Base-by-base conservation (phyloP, 2,888 invertebrate genomes). In the Pilophorus perplexus region DNA sequence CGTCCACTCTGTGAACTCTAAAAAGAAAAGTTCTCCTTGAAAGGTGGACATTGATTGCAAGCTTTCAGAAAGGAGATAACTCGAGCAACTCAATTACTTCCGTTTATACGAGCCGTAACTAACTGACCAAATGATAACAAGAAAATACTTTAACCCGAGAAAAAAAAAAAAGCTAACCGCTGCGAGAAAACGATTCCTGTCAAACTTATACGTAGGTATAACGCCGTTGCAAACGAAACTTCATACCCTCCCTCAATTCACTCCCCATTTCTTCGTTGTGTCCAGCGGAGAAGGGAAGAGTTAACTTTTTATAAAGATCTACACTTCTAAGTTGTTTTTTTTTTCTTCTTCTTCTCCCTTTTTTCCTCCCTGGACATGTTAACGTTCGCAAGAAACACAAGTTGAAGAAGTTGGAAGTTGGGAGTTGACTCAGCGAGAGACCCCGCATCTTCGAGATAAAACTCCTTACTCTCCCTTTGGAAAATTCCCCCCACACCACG, bases 381-480 rank as follows among this genome's bases (percentile, higher is more conserved):
- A 52, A 52, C 52, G 52, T 52, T 52, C 28, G 52, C 27, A 28
- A 28, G 52, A 28, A 52, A 52, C 52, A 52, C 52, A 52, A 25
- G 52, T 52, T 52, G 16, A 52, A 52, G 28, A 52, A 18, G 25
- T 52, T 4, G 52, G 52, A 2, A n/a, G 23, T 8, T 8, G 23
- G 16, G 27, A 52, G 52, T 52, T 28, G 52, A 52, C 52, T 52
- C 52, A 52, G 52, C 52, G 12, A 46, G 27, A 25, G 50, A 10
- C 52, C 52, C 28, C n/a, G n/a, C n/a, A n/a, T n/a, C n/a, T n/a
- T n/a, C n/a, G n/a, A n/a, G n/a, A n/a, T n/a, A n/a, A n/a, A n/a
- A n/a, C n/a, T n/a, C n/a, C n/a, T n/a, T n/a, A n/a, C n/a, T n/a
- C n/a, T n/a, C n/a, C n/a, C n/a, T n/a, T n/a, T n/a, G n/a, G n/a